A percentile compares a stretch with the other conserved stretches of the same genome.
Evolutionary conservation across 2,113 vertebrate species (phyloP).

Genomic region (Chamaetylas fuelleborni): DNA sequence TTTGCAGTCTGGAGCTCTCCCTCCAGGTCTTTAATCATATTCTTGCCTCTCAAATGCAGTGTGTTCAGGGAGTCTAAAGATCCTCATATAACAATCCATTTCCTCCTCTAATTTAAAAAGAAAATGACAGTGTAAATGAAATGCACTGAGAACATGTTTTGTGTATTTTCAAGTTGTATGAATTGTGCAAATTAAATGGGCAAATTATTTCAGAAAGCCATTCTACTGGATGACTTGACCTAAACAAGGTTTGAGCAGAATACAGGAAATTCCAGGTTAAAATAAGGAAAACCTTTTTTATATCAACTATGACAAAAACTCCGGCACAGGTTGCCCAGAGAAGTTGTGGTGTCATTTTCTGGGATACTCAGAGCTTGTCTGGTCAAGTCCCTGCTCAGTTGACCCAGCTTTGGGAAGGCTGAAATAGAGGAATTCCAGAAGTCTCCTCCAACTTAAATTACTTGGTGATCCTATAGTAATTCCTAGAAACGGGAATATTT

Average conservation of each 20-base stretch:
- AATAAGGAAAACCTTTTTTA: background rate
- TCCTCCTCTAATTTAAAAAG: background rate
- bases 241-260: background rate
- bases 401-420: background rate
- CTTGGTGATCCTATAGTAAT: background rate
- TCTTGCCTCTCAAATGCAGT: background rate
- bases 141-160: background rate
- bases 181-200: background rate
- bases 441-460: background rate
- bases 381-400: background rate
- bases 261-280: background rate
- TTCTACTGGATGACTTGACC: background rate
- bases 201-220: background rate
- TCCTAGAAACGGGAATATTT: background rate
- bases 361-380: background rate
- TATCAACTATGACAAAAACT: background rate
- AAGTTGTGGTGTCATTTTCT: background rate
- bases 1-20: background rate
- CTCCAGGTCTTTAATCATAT: background rate
- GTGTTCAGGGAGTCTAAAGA: background rate
- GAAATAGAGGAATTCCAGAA: background rate
- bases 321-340: background rate
- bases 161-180: background rate
- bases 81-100: background rate
- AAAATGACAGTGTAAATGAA: background rate